Evolutionary conservation across 2,888 invertebrate species (phyloP).

Genomic region (Orchesella flavescens): DNA sequence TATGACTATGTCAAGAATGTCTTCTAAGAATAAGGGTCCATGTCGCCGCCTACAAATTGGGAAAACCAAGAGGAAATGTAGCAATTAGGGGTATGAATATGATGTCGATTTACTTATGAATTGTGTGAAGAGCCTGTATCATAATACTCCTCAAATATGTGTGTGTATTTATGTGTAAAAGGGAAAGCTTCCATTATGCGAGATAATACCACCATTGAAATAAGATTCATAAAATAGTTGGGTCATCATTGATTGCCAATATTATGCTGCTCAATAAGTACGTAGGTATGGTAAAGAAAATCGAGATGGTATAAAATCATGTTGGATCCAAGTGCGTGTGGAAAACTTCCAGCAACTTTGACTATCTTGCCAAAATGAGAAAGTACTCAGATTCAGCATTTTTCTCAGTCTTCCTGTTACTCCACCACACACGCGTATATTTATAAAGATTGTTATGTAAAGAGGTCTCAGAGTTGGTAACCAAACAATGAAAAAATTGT

Average conservation of each 20-base stretch:
- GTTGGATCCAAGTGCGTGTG: conserved; percentile 31
- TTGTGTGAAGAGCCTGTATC: too few species aligned
- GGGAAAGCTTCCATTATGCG: neutral
- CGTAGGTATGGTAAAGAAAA: neutral
- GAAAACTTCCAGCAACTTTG: conserved; percentile 19
- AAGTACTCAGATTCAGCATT: conserved; percentile 6
- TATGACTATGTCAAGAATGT: too few species aligned
- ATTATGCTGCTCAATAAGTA: conserved; percentile 43
- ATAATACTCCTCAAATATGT: too few species aligned
- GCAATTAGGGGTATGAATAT: too few species aligned
- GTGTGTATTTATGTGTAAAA: too few species aligned
- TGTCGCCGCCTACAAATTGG: too few species aligned
- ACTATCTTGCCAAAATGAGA: neutral
- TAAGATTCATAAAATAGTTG: conserved; percentile 19
- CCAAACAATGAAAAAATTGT: too few species aligned
- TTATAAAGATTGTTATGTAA: too few species aligned
- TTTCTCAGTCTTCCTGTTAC: conserved; percentile 13
- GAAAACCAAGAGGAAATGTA: too few species aligned
- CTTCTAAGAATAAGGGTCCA: too few species aligned
- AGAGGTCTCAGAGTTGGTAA: too few species aligned
- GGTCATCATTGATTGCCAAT: conserved; percentile 56
- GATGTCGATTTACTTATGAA: too few species aligned
- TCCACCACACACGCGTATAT: neutral
- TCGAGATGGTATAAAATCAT: conserved; percentile 5
- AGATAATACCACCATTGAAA: conserved; percentile 2